Conservation (phyloP, 2,113 vertebrate species). For the Dascyllus trimaculatus region DNA sequence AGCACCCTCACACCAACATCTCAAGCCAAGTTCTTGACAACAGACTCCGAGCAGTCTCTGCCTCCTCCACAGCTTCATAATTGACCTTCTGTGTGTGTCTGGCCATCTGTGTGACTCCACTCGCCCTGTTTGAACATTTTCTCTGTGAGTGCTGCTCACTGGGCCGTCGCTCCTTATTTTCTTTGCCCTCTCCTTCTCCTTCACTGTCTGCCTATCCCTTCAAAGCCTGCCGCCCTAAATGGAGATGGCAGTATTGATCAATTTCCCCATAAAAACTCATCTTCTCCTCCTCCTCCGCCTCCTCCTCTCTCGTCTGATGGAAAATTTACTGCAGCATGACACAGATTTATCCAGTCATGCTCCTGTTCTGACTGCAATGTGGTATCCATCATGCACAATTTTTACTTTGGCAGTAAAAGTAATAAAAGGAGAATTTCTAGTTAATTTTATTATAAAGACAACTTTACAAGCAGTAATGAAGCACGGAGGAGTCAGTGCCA, state of each 20-base stretch:
- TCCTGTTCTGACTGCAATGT: constrained; percentile 23
- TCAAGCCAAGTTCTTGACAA: constrained; percentile 70
- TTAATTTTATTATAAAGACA: neutral
- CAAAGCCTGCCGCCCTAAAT: constrained; percentile 40
- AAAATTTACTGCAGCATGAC: constrained; percentile 37
- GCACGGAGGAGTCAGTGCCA: neutral
- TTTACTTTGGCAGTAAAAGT: neutral
- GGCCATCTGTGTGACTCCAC: constrained; percentile 64
- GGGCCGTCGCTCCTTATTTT: constrained; percentile 20
- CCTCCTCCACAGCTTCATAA: constrained; percentile 72
- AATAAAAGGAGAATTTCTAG: neutral
- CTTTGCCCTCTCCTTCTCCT: constrained; percentile 49
- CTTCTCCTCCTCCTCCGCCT: neutral
- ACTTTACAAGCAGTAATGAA: neutral
- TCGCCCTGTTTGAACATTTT: constrained; percentile 56
- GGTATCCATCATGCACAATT: neutral
- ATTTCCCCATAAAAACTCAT: constrained; percentile 12
- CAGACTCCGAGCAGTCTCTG: constrained; percentile 69
- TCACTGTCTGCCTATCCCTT: constrained; percentile 29
- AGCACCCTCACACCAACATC: constrained; percentile 58
- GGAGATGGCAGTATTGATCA: constrained; percentile 53
- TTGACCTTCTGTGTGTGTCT: constrained; percentile 70
- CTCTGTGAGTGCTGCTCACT: constrained; percentile 38
- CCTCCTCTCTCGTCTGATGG: constrained; percentile 28
- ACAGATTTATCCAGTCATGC: constrained; percentile 29